These are phyloP conservation scores for Lepetodrilus schrolli DNA, from an alignment of 2,888 invertebrate genomes.

Conservation along the genomic window DNA sequence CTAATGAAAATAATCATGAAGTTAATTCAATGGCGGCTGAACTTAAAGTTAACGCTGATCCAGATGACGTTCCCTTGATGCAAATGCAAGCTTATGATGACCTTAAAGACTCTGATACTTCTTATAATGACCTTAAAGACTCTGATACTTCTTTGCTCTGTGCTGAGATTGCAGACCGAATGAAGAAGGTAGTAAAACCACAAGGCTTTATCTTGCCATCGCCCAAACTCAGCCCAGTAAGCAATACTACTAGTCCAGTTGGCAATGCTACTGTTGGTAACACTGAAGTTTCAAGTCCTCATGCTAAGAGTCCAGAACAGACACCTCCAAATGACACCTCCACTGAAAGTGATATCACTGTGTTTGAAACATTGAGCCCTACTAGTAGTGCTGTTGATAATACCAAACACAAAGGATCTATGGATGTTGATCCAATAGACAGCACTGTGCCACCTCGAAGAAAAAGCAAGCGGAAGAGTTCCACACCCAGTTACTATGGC, in stretches of 20 bases:
- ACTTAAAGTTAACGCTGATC: background rate
- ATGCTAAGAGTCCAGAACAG: no score
- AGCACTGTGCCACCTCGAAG: background rate
- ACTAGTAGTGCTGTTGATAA: background rate
- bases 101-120: no score
- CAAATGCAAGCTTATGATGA: background rate
- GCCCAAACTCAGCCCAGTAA: background rate
- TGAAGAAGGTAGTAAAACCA: background rate
- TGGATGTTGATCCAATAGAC: no score
- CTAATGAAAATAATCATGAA: no score
- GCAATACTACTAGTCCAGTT: background rate
- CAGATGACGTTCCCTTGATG: conserved; percentile 1
- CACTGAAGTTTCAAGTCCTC: no score
- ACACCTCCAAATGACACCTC: background rate
- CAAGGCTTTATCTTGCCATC: background rate
- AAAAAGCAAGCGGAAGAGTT: conserved; percentile 3
- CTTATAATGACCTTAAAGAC: no score
- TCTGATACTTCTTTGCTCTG: background rate
- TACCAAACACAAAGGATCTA: no score
- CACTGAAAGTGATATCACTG: no score
- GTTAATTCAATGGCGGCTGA: background rate
- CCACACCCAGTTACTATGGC: background rate
- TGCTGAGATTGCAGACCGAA: background rate
- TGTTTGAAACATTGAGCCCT: no score
- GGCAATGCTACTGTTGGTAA: no score